A percentile compares a stretch with the other conserved stretches of the same genome.
Evolutionary conservation across 2,888 invertebrate genomes (phyloP).

Genomic region (Gymnoscelis rufifasciata): DNA sequence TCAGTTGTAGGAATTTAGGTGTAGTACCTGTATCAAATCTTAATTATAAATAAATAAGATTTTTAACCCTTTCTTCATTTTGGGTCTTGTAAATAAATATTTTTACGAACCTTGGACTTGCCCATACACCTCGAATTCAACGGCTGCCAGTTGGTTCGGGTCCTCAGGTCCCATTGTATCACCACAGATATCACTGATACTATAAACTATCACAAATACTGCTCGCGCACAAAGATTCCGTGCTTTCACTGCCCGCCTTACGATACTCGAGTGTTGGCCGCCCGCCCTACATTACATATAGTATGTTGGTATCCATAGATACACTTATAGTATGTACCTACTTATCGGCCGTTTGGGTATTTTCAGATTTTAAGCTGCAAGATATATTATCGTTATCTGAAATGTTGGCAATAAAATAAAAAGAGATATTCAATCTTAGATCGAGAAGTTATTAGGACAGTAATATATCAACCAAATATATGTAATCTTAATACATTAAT

Average conservation of each 20-base stretch:
- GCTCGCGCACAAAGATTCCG: not conserved
- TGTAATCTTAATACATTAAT: no score
- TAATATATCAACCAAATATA: no score
- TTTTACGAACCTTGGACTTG: constrained; percentile 88
- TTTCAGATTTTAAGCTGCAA: no score
- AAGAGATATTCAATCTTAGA: not conserved
- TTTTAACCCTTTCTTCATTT: no score
- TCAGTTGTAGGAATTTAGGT: no score
- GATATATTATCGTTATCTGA: constrained; percentile 5
- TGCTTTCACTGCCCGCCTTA: constrained; percentile 44
- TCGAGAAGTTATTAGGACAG: no score
- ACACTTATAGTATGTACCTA: not conserved
- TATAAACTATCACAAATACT: constrained; percentile 8
- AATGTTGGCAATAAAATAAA: constrained; percentile 10
- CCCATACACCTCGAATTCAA: constrained; percentile 94
- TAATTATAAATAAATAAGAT: no score
- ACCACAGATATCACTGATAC: constrained; percentile 23
- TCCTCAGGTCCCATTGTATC: constrained; percentile 77
- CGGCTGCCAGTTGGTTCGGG: constrained; percentile 83
- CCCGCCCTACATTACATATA: constrained; percentile 37
- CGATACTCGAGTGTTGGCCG: constrained; percentile 45
- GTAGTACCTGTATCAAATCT: no score
- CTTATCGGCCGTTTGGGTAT: no score
- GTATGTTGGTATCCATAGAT: constrained; percentile 3
- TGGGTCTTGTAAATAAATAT: not conserved